phyloP scores from a whole-genome alignment of 2,113 vertebrate genomes.

The Proterorhinus semilunaris region DNA sequence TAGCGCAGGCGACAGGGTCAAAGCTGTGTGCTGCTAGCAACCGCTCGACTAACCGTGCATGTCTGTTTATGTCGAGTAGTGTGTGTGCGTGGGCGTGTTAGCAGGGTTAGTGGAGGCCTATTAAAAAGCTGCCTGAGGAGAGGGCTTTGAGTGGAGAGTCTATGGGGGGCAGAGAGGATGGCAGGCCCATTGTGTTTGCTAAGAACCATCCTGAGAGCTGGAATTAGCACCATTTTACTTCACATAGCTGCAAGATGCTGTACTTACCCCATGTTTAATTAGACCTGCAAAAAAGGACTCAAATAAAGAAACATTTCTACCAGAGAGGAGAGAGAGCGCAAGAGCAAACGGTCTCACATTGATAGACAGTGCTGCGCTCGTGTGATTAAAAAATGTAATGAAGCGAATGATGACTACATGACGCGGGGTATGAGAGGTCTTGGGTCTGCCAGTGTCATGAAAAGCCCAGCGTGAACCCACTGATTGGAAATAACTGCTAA shows the following conservation, averaged over 20 bases:
- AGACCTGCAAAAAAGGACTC: slow-evolving; percentile 44
- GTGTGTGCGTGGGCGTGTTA: slow-evolving; percentile 13
- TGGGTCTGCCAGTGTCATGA: slow-evolving; percentile 22
- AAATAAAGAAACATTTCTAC: slow-evolving; percentile 22
- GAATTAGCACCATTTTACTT: slow-evolving; percentile 82
- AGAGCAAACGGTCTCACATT: slow-evolving; percentile 33
- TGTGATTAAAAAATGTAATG: slow-evolving; percentile 49
- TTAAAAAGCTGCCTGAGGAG: slow-evolving; percentile 73
- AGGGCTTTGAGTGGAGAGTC: slow-evolving; percentile 70
- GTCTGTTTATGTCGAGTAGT: slow-evolving; percentile 33
- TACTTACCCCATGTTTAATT: slow-evolving; percentile 71
- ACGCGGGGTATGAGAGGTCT: slow-evolving; percentile 44
- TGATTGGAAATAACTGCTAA: slow-evolving; percentile 30
- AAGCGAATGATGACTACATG: slow-evolving; percentile 33
- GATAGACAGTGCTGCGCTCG: slow-evolving; percentile 28
- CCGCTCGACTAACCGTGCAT: slow-evolving; percentile 15
- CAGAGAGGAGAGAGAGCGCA: slow-evolving; percentile 3
- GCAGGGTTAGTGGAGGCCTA: slow-evolving; percentile 53
- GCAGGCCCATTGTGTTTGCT: slow-evolving; percentile 73
- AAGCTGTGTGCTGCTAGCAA: slow-evolving; percentile 36
- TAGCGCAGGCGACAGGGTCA: slow-evolving; percentile 53
- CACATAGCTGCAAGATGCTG: slow-evolving; percentile 64
- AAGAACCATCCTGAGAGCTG: slow-evolving; percentile 71
- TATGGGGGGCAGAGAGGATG: slow-evolving; percentile 60
- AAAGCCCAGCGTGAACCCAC: slow-evolving; percentile 13